These are phyloP conservation scores for Zaprionus kolodkinae DNA, from an alignment of 1,140 invertebrate genomes.

Conservation along the genomic window DNA sequence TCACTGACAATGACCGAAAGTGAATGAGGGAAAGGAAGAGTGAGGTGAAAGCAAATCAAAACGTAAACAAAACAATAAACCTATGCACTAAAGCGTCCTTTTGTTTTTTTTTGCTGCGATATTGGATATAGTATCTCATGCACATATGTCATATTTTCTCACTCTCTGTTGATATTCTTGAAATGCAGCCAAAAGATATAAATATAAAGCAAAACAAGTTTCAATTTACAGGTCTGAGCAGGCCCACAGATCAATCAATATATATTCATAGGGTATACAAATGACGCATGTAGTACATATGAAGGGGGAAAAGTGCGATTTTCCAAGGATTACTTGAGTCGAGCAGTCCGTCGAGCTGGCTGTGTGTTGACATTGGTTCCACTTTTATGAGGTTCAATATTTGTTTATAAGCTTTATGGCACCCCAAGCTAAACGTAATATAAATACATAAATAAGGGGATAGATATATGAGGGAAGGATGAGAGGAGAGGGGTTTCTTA, in stretches of 20 bases:
- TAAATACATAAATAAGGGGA: conserved; percentile 1
- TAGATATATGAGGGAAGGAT: not conserved
- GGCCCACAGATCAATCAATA: conserved; percentile 1
- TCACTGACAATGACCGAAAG: conserved; percentile 53
- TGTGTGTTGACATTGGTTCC: not conserved
- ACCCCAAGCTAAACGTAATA: not conserved
- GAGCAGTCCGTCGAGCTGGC: not conserved
- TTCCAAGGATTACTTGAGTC: conserved; percentile 22
- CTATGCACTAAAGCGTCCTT: not conserved
- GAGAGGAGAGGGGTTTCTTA: not conserved
- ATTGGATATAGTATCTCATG: conserved; percentile 8
- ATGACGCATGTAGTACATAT: not conserved
- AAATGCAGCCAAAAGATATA: conserved; percentile 14
- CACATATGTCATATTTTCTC: conserved; percentile 6
- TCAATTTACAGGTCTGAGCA: not conserved
- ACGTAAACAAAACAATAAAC: conserved; percentile 67
- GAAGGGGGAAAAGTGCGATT: not conserved
- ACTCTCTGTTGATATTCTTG: conserved; percentile 14
- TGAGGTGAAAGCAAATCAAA: conserved; percentile 35
- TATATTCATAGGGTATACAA: not conserved
- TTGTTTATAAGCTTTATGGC: conserved; percentile 15
- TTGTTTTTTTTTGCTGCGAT: conserved; percentile 1
- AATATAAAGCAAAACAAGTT: not conserved
- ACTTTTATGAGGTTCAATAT: conserved; percentile 18
- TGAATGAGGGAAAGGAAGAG: conserved; percentile 11